Conservation (phyloP, 2,113 vertebrate species). For the Indicator maculatus region DNA sequence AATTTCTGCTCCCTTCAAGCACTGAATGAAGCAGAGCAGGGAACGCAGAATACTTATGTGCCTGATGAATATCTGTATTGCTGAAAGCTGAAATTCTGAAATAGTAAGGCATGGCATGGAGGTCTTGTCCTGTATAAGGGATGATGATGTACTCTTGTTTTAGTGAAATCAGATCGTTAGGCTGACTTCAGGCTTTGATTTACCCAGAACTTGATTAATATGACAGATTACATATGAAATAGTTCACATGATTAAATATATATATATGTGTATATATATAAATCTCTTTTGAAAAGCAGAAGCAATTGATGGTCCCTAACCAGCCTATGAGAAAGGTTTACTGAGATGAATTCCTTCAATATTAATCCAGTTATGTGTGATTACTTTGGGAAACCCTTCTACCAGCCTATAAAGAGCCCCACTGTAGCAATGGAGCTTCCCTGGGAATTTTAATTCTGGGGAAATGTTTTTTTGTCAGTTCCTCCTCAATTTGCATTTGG, state of each 20-base stretch:
- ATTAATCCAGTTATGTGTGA: neutral
- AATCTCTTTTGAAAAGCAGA: neutral
- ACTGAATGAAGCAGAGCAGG: neutral
- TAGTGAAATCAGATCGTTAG: neutral
- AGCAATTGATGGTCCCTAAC: neutral
- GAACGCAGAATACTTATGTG: neutral
- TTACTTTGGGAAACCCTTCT: neutral
- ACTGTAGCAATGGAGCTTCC: neutral
- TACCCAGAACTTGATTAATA: neutral
- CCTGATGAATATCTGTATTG: neutral
- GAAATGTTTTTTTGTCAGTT: neutral
- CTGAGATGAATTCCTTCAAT: neutral
- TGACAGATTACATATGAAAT: neutral
- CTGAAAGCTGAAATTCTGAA: conserved; percentile 7
- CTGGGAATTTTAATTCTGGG: neutral
- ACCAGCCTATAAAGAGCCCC: neutral
- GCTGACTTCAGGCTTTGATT: neutral
- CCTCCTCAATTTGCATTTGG: neutral
- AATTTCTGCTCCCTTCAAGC: neutral
- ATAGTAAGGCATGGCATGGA: neutral
- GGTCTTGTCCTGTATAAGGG: neutral
- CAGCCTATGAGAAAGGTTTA: neutral
- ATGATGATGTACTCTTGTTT: neutral
- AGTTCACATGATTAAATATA: neutral
- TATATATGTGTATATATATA: neutral